Evolutionary conservation across 92 coral and sea anemone species (phyloP).

Genomic region (Montipora capitata): DNA sequence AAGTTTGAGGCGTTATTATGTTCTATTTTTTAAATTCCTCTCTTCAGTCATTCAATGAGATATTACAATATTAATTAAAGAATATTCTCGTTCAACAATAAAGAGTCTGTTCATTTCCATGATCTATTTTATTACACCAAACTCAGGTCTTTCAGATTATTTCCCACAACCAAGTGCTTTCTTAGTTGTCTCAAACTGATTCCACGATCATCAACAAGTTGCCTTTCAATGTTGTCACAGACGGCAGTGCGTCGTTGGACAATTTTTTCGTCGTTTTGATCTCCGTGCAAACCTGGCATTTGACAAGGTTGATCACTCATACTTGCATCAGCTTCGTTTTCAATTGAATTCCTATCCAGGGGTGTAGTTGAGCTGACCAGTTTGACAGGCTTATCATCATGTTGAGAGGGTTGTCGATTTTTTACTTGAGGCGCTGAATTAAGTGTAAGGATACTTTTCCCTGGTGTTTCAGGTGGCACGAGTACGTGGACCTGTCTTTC

Average conservation of each 20-base stretch:
- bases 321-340: too few relatives aligned
- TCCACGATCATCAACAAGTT: constrained; percentile 64
- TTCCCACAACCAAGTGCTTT: constrained; percentile 67
- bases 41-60: too few relatives aligned
- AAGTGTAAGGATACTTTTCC: too few relatives aligned
- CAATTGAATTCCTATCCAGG: neutral
- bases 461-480: neutral
- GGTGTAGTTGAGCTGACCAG: neutral
- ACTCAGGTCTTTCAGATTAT: constrained; percentile 60
- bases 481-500: neutral
- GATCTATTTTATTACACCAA: constrained; percentile 22
- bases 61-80: too few relatives aligned
- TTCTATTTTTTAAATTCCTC: too few relatives aligned
- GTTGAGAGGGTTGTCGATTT: neutral
- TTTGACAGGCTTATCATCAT: neutral
- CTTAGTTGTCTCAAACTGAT: constrained; percentile 72
- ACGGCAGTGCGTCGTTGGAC: constrained; percentile 77
- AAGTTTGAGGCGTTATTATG: too few relatives aligned
- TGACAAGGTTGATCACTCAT: neutral
- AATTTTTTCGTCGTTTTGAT: constrained; percentile 1
- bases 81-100: too few relatives aligned
- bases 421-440: too few relatives aligned
- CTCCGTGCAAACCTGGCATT: constrained; percentile 11
- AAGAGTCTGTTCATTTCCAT: too few relatives aligned
- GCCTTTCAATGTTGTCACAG: constrained; percentile 78